phyloP scores from a whole-genome alignment of 2,888 invertebrate genomes.

The Drosophila maculinotata region DNA sequence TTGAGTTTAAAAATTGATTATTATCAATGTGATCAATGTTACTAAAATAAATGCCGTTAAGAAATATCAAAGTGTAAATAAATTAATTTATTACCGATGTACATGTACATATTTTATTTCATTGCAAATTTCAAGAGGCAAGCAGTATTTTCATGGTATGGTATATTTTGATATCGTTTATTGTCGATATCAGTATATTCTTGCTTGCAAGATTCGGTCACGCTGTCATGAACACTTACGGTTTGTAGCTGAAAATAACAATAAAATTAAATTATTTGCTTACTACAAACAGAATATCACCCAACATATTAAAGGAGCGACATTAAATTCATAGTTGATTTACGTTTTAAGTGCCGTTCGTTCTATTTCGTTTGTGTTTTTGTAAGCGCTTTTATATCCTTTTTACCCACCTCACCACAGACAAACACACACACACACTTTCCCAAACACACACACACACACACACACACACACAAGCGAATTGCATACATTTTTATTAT shows the following conservation, averaged over 20 bases:
- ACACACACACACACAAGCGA: constrained; percentile 7
- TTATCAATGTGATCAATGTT: too few species aligned
- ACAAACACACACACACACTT: constrained; percentile 19
- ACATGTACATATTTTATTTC: too few species aligned
- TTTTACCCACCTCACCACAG: constrained; percentile 24
- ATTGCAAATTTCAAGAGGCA: too few species aligned
- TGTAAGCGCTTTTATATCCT: constrained; percentile 39
- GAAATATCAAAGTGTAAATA: too few species aligned
- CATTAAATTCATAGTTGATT: constrained; percentile 35
- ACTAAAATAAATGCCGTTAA: too few species aligned
- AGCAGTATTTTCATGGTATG: neutral
- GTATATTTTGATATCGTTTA: neutral
- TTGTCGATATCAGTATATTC: constrained; percentile 2
- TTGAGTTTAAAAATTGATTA: too few species aligned
- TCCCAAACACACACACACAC: constrained; percentile 6
- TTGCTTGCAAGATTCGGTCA: constrained; percentile 24
- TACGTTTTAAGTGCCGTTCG: constrained; percentile 36
- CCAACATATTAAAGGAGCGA: constrained; percentile 62
- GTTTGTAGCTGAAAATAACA: constrained; percentile 70
- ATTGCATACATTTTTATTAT: constrained; percentile 36
- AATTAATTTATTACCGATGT: too few species aligned
- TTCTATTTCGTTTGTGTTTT: constrained; percentile 40
- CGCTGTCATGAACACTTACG: constrained; percentile 73
- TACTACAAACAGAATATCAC: constrained; percentile 47
- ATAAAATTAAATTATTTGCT: constrained; percentile 50